Conservation (phyloP, 2,797 vertebrate genomes). For the Oophaga sylvatica region DNA sequence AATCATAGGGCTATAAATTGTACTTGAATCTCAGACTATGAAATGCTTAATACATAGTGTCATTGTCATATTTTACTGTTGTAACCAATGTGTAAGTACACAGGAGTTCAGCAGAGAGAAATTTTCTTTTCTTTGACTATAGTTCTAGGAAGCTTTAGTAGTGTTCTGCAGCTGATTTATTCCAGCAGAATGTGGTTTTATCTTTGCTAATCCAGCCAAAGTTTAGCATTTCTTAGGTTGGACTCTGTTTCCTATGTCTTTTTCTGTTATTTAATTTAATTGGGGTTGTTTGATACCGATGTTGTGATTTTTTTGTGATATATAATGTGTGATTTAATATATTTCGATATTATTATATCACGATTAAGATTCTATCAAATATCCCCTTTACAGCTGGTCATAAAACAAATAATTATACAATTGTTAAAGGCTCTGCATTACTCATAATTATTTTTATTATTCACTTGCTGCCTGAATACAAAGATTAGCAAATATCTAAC, state of each 20-base stretch:
- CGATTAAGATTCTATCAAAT: neutral
- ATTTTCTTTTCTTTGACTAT: constrained; percentile 23
- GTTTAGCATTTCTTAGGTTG: constrained; percentile 48
- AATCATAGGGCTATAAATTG: neutral
- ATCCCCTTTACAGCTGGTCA: neutral
- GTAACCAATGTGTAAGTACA: neutral
- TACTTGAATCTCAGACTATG: neutral
- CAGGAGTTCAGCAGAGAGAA: constrained; percentile 26
- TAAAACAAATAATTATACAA: neutral
- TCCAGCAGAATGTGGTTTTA: constrained; percentile 48
- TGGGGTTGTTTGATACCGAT: neutral
- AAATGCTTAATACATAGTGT: neutral
- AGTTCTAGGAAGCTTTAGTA: constrained; percentile 31
- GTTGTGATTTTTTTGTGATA: neutral
- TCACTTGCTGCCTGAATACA: too few relatives aligned
- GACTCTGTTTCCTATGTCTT: constrained; percentile 7
- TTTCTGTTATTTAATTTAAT: constrained; percentile 41
- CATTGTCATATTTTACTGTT: constrained; percentile 20
- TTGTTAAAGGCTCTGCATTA: neutral
- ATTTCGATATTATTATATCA: neutral
- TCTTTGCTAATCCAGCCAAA: constrained; percentile 50
- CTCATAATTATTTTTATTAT: too few relatives aligned
- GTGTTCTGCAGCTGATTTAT: constrained; percentile 32
- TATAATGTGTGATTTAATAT: neutral
- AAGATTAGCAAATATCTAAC: too few relatives aligned